Evolutionary conservation across 2,888 invertebrate species (phyloP), one percentile per base, ranked within the genome.

Genomic region (Archips crataeganus): DNA sequence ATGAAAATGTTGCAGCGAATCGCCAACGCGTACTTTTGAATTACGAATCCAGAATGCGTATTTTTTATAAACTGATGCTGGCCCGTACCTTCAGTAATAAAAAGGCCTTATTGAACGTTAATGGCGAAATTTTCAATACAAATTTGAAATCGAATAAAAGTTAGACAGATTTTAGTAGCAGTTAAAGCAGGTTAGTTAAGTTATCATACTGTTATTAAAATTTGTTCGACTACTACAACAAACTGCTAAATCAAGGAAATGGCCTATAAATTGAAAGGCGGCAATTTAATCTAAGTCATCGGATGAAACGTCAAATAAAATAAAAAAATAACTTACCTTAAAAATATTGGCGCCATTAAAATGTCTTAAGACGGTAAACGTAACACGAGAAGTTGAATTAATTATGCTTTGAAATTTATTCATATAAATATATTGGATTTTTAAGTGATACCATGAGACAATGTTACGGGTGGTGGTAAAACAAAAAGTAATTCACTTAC

Each of bases 371-470:
- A 49, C 49, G 13, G 64, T 47, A 47, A 45, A 64, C 64, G 49
- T 64, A 64, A 64, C n/a, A 64, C 64, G 47, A 49, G 64, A 34
- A 64, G 64, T 49, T 34, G 23, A 64, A 64, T 64, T 32, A 63
- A 47, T 63, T 32, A 63, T 32, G 23, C 11, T n/a, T 61, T 23
- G 10, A 32, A 57, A 57, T 57, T 32, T 57, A 57, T 23, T 54
- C 54, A 54, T 54, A 23, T 23, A 32, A 3, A 32, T 23, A 32
- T 11, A 57, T 57, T 23, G 57, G 32, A 3, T 2, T 57, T 32
- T 57, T 54, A 54, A 54, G 13, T 23, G 39, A 4, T 39, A 6
- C 23, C 9, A 23, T 54, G 49, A 45, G n/a, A n/a, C 51, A 51
- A 15, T 51, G 51, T 51, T 51, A 15, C 51, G 8, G n/a, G 1